Conservation (phyloP, 2,113 vertebrate genomes). For the Gymnobelideus leadbeateri region DNA sequence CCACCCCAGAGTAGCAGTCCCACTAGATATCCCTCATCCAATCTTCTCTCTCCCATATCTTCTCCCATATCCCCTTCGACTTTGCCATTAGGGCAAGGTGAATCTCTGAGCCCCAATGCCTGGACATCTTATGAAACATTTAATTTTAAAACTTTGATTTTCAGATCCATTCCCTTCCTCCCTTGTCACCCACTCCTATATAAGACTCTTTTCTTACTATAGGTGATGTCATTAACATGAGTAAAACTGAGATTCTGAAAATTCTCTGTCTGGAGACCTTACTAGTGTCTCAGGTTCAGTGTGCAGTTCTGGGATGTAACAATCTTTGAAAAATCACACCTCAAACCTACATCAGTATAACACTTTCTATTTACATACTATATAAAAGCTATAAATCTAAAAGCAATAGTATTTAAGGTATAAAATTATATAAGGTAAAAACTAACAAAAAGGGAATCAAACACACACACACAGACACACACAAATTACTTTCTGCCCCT, state of each 20-base stretch:
- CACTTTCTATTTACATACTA: not conserved
- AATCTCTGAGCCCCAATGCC: no score
- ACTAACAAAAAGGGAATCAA: not conserved
- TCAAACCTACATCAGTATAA: not conserved
- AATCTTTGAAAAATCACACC: not conserved
- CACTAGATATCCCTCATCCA: no score
- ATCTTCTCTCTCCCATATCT: no score
- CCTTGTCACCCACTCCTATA: no score
- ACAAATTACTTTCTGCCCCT: not conserved
- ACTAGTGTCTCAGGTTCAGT: not conserved
- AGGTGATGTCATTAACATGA: not conserved
- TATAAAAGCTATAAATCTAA: not conserved
- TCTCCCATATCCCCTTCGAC: no score
- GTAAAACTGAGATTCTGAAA: not conserved
- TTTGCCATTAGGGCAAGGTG: no score
- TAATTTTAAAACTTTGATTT: no score
- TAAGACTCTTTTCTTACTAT: not conserved
- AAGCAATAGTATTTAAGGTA: not conserved
- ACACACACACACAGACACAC: not conserved
- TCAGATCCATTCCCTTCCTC: no score
- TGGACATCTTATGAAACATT: no score
- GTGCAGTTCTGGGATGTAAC: not conserved
- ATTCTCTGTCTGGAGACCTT: not conserved
- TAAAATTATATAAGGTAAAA: not conserved
- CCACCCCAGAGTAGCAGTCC: no score